Evolutionary conservation across 2,888 invertebrate genomes (phyloP).

Genomic region (Cosmorhoe ocellata): DNA sequence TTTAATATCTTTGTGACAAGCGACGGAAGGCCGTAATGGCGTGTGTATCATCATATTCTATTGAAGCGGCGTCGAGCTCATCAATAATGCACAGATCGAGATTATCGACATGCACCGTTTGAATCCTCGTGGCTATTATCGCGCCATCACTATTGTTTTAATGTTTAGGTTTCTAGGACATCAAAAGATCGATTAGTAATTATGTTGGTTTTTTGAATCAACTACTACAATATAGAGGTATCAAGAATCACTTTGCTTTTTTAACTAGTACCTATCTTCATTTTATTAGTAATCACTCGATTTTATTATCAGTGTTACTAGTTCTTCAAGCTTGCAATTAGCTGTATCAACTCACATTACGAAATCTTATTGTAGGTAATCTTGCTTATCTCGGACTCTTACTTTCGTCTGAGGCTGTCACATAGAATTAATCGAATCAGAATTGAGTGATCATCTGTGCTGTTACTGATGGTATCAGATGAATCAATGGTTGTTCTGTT

Average conservation of each 20-base stretch:
- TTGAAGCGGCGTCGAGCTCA: conserved; percentile 58
- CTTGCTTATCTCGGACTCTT: conserved; percentile 57
- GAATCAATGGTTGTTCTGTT: conserved; percentile 44
- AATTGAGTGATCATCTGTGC: conserved; percentile 52
- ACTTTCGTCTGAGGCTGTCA: conserved; percentile 60
- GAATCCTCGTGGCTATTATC: conserved; percentile 66
- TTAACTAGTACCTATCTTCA: too few relatives aligned
- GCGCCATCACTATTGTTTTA: conserved; percentile 71
- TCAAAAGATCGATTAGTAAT: conserved; percentile 62
- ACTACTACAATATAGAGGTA: too few relatives aligned
- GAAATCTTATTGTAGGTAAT: conserved; percentile 61
- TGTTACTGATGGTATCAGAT: conserved; percentile 54
- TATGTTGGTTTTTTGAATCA: conserved; percentile 36
- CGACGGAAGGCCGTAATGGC: conserved; percentile 63
- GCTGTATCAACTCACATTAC: conserved; percentile 48
- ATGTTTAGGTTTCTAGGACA: conserved; percentile 61
- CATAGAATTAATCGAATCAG: conserved; percentile 40
- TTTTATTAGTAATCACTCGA: too few relatives aligned
- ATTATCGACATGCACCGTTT: conserved; percentile 76
- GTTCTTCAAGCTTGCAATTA: conserved; percentile 52
- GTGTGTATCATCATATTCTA: conserved; percentile 75
- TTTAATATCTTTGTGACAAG: conserved; percentile 65
- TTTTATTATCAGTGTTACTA: conserved; percentile 34
- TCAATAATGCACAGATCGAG: conserved; percentile 76
- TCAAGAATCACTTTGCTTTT: too few relatives aligned